Percentiles rank a stretch among this genome's conserved stretches.
Evolutionary conservation across 2,888 invertebrate species (phyloP).

Genomic region (Idaea dimidiata): DNA sequence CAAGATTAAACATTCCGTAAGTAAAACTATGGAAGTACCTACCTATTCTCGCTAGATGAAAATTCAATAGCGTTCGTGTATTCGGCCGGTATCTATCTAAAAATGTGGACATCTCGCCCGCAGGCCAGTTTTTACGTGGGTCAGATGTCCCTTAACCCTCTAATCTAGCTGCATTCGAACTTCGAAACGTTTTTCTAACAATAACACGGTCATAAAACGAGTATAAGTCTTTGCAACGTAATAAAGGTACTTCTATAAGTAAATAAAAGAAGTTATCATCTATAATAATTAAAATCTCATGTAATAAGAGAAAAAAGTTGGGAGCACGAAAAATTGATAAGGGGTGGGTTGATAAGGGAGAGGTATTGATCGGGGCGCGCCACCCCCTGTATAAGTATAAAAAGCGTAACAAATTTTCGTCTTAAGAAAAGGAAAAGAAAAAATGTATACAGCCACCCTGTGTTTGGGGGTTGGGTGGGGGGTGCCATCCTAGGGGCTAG

Average conservation of each 20-base stretch:
- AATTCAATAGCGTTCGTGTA: too few relatives aligned
- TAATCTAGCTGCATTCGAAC: too few relatives aligned
- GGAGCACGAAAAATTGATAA: conserved; percentile 79
- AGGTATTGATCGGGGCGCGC: conserved; percentile 68
- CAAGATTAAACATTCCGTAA: too few relatives aligned
- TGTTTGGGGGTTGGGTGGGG: conserved; percentile 31
- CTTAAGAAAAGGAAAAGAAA: conserved; percentile 81
- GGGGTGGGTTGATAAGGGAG: conserved; percentile 67
- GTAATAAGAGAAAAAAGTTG: conserved; percentile 57
- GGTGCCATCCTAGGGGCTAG: conserved; percentile 30
- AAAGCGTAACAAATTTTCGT: conserved; percentile 82
- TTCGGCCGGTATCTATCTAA: too few relatives aligned
- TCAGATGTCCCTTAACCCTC: too few relatives aligned
- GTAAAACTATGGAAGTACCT: too few relatives aligned
- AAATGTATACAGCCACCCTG: conserved; percentile 77
- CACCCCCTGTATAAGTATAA: conserved; percentile 73
- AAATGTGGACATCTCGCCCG: too few relatives aligned
- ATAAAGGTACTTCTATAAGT: not conserved
- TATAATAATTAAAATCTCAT: conserved; percentile 55
- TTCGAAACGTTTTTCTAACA: too few relatives aligned
- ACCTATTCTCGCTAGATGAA: too few relatives aligned
- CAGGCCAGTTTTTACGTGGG: too few relatives aligned
- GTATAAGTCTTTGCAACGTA: not conserved
- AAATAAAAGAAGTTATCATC: conserved; percentile 20
- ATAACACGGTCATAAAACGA: too few relatives aligned